A percentile compares a stretch with the other conserved stretches of the same genome.
Evolutionary conservation across 2,888 invertebrate species (phyloP).

Genomic region (Spisula solida): DNA sequence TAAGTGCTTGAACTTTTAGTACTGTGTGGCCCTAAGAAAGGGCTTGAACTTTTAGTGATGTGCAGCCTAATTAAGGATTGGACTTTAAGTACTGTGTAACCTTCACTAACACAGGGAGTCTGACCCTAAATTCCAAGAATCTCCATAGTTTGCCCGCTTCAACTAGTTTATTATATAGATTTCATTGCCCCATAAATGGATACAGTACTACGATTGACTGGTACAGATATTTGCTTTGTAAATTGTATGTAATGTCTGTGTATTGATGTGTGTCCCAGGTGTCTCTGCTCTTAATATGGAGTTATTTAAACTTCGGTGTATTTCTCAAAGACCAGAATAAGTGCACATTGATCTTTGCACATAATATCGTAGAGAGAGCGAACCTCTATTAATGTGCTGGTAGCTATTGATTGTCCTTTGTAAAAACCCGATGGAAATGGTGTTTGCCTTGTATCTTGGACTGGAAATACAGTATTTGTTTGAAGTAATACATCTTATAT

Average conservation of each 20-base stretch:
- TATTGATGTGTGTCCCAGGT: not conserved
- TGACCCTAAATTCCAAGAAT: too few relatives aligned
- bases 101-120: not conserved
- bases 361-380: not conserved
- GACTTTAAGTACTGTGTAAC: not conserved
- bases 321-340: conserved; percentile 14
- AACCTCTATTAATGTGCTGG: not conserved
- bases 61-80: not conserved
- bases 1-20: not conserved
- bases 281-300: not conserved
- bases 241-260: not conserved
- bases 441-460: conserved; percentile 17
- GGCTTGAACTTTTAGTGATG: too few relatives aligned
- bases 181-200: not conserved
- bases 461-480: conserved; percentile 7
- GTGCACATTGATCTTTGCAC: conserved; percentile 23
- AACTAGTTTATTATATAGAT: not conserved
- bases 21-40: not conserved
- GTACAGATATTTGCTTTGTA: not conserved
- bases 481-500: conserved; percentile 16
- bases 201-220: not conserved
- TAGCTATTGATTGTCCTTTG: conserved; percentile 5
- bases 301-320: conserved; percentile 17
- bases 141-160: not conserved
- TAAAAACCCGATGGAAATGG: not conserved